Base-by-base conservation (phyloP, 1,140 invertebrate species). In the Bombus difficillimus region DNA sequence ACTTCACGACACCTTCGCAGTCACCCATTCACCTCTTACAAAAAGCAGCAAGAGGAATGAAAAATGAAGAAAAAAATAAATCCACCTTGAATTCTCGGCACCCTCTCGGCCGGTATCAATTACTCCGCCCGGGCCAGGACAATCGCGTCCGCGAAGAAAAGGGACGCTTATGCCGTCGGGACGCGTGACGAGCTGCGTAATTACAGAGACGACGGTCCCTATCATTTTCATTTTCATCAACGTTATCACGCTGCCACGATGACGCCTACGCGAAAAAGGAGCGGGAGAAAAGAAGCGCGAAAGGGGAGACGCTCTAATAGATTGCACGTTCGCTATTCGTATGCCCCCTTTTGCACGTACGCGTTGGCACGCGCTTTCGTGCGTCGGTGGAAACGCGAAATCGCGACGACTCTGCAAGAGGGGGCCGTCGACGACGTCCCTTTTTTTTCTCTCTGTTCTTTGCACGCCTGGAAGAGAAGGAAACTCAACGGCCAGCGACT, bases 291-390 rank as follows among this genome's bases (percentile, higher is more conserved):
- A 82, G 15, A 62, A 32, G 22, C 28, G 66, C 47, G 39, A 28
- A 71, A 39, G 53, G 62, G 66, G 66, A 69, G 66, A 68, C 66
- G 78, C 87, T 86, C 82, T 91, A 90, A 91, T 90, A 90, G 75
- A 91, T 91, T 91, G 87, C 89, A 88, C 81, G 71, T 57, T 77
- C 72, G 74, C 66, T 62, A 64, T 83, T 80, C 66, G n/a, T 5
- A 15, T 34, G 53, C 9, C 41, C 82, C 47, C 32, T 81, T 85
- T 79, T 47, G 59, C 81, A 62, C 68, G 64, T 71, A 74, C 57
- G 39, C 68, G 77, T 57, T 53, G 66, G 66, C 74, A 71, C 76
- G 73, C 85, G 75, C 28, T n/a, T 39, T 59, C 71, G 39, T n/a
- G 80, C 37, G 25, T 47, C 32, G 28, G 18, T n/a, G 25, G 37